These are phyloP conservation scores for Nicator chloris DNA, from an alignment of 2,113 vertebrate species.

Conservation along the genomic window DNA sequence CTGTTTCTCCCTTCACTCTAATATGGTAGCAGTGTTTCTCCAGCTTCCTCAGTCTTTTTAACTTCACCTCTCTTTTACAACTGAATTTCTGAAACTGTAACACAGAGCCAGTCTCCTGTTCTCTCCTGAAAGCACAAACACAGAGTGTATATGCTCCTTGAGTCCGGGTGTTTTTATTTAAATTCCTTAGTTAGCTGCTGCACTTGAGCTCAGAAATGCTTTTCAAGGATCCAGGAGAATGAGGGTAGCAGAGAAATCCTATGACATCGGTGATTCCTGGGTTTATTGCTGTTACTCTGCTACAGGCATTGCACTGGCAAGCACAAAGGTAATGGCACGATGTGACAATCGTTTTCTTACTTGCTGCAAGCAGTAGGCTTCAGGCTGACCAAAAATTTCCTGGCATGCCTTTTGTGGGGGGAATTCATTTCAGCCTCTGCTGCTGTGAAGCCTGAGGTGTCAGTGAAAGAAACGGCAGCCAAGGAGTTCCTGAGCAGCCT, in stretches of 20 bases:
- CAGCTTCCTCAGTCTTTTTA: background rate
- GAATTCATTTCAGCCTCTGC: slow-evolving; percentile 60
- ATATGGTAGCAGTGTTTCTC: background rate
- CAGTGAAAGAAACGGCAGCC: slow-evolving; percentile 74
- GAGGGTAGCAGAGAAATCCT: background rate
- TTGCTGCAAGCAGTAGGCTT: background rate
- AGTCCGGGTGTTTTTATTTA: background rate
- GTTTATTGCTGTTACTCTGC: background rate
- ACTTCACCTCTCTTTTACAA: background rate
- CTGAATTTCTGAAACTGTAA: background rate
- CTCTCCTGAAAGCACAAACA: background rate
- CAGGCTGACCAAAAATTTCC: background rate
- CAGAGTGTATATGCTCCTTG: background rate
- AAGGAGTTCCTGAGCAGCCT: slow-evolving; percentile 84
- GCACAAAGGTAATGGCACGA: background rate
- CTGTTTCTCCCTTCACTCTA: background rate
- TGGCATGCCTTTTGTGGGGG: background rate
- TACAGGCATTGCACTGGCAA: background rate
- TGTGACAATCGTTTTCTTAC: background rate
- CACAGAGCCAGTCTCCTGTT: background rate
- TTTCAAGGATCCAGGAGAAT: background rate
- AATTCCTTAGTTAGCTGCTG: background rate
- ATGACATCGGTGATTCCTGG: fast-evolving
- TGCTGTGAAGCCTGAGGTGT: slow-evolving; percentile 59
- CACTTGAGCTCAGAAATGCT: background rate